phyloP scores from a whole-genome alignment of 2,888 invertebrate species.

The Scaptodrosophila latifasciaeformis region DNA sequence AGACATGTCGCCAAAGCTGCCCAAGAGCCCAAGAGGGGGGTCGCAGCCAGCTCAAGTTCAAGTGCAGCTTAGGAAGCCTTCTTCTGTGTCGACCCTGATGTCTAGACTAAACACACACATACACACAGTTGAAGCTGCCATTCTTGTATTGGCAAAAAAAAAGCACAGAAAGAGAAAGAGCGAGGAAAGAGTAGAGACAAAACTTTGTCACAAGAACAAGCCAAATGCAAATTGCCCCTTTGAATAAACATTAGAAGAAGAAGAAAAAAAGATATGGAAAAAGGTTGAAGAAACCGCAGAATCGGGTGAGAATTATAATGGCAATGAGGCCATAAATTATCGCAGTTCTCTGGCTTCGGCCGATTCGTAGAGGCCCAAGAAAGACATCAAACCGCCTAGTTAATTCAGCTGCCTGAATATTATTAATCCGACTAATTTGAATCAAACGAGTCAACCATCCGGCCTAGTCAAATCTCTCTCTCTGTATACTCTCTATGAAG shows the following conservation, averaged over 20 bases:
- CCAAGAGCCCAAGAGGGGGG: slow-evolving; percentile 1
- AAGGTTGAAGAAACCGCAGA: too few relatives aligned
- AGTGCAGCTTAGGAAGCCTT: slow-evolving; percentile 50
- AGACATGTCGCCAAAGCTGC: background rate
- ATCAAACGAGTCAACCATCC: slow-evolving; percentile 18
- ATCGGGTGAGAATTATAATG: slow-evolving; percentile 52
- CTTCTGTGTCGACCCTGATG: slow-evolving; percentile 10
- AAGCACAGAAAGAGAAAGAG: background rate
- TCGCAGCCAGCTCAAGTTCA: slow-evolving; percentile 62
- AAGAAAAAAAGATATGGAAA: background rate
- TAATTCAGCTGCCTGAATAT: slow-evolving; percentile 7
- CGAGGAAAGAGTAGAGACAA: background rate
- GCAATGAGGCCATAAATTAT: slow-evolving; percentile 44
- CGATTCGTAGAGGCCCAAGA: too few relatives aligned
- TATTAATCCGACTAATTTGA: slow-evolving; percentile 40
- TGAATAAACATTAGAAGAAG: slow-evolving; percentile 52
- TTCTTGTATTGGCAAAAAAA: background rate
- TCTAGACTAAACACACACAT: slow-evolving; percentile 8
- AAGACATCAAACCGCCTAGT: slow-evolving; percentile 41
- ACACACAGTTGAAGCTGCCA: slow-evolving; percentile 15
- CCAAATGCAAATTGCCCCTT: slow-evolving; percentile 18
- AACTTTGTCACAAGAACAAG: slow-evolving; percentile 24
- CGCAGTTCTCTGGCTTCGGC: slow-evolving; percentile 5
- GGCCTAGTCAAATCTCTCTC: too few relatives aligned
- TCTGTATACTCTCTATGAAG: too few relatives aligned